phyloP scores from a whole-genome alignment of 2,888 invertebrate species.

The Epiblema foenella region DNA sequence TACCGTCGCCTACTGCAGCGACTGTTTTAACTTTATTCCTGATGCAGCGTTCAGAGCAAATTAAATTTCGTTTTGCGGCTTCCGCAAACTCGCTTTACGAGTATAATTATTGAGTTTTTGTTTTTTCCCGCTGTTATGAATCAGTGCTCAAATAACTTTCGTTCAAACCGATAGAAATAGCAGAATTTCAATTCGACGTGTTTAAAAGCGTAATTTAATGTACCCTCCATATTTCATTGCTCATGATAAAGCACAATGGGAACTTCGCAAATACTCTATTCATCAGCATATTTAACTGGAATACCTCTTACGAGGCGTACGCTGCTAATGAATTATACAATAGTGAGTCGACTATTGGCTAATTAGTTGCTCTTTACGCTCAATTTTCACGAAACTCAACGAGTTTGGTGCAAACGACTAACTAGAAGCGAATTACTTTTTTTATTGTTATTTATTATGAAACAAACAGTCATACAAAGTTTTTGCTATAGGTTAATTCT shows the following conservation, averaged over 20 bases:
- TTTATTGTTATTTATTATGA: too few relatives aligned
- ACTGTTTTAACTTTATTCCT: conserved; percentile 85
- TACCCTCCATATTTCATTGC: conserved; percentile 26
- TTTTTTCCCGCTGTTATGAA: conserved; percentile 68
- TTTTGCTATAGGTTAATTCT: too few relatives aligned
- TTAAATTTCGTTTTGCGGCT: conserved; percentile 85
- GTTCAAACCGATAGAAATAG: conserved; percentile 57
- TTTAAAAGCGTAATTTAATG: conserved; percentile 27
- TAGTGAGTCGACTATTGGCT: conserved; percentile 69
- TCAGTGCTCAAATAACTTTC: conserved; percentile 65
- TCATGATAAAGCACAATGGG: conserved; percentile 34
- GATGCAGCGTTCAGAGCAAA: conserved; percentile 85
- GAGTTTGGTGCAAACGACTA: conserved; percentile 58
- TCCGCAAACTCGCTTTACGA: conserved; percentile 80
- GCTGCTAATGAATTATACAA: conserved; percentile 73
- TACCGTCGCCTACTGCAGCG: conserved; percentile 79
- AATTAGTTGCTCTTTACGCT: conserved; percentile 73
- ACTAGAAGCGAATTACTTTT: conserved; percentile 54
- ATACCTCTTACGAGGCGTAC: conserved; percentile 60
- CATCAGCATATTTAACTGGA: conserved; percentile 56
- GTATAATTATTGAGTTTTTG: conserved; percentile 77
- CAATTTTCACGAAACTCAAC: conserved; percentile 65
- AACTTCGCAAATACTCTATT: conserved; percentile 50
- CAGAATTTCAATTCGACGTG: conserved; percentile 26
- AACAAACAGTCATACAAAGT: too few relatives aligned